phyloP scores from a whole-genome alignment of 2,888 invertebrate species.

The Oasisia sp. region DNA sequence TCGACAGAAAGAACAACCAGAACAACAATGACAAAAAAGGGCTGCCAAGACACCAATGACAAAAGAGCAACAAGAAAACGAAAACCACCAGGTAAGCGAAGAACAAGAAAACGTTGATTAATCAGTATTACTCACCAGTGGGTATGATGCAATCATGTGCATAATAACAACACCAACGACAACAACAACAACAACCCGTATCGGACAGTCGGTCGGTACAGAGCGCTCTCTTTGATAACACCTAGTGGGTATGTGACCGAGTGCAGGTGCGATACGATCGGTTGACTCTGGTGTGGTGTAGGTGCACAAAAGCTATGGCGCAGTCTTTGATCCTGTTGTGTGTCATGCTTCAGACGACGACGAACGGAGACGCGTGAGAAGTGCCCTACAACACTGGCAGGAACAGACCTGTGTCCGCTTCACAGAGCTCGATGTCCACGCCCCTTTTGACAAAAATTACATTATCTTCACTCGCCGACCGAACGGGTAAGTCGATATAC shows the following conservation, averaged over 20 bases:
- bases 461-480: slow-evolving; percentile 30
- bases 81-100: too few species aligned
- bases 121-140: too few species aligned
- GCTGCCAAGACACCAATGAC: too few species aligned
- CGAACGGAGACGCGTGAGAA: neutral
- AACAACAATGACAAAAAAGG: too few species aligned
- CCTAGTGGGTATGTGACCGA: neutral
- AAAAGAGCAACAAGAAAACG: too few species aligned
- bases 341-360: neutral
- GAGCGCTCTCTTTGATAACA: neutral
- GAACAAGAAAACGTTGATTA: too few species aligned
- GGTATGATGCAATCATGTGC: too few species aligned
- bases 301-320: neutral
- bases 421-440: slow-evolving; percentile 22
- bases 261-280: neutral
- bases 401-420: slow-evolving; percentile 36
- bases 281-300: neutral
- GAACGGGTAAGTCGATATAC: slow-evolving; percentile 20
- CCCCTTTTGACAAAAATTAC: neutral
- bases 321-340: neutral
- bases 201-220: neutral
- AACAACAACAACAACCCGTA: neutral
- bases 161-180: too few species aligned
- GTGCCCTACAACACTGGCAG: slow-evolving; percentile 30
- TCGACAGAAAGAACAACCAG: too few species aligned